phyloP scores from a whole-genome alignment of 2,797 vertebrate species.

The Hylomyscus alleni region DNA sequence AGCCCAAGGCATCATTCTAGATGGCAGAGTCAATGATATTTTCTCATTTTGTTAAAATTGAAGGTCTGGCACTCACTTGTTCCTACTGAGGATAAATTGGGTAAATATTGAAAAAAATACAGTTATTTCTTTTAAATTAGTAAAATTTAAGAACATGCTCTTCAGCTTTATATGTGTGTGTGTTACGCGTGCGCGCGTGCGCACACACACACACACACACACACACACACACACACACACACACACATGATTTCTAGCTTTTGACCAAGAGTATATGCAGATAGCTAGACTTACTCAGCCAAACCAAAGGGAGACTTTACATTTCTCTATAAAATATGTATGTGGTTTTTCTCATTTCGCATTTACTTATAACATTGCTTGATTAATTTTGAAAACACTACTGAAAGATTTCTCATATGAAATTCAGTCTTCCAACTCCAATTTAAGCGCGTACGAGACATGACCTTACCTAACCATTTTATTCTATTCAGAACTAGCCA shows the following conservation, averaged over 20 bases:
- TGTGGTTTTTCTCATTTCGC: constrained; percentile 36
- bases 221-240: not conserved
- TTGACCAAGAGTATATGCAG: not conserved
- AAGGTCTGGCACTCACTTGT: not conserved
- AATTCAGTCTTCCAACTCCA: constrained; percentile 60
- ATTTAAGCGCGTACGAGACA: not conserved
- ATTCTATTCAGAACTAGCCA: not conserved
- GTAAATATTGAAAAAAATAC: not conserved
- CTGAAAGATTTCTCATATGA: constrained; percentile 64
- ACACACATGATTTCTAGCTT: not conserved
- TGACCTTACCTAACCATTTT: constrained; percentile 25
- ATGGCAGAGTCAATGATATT: not conserved
- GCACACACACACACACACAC: not conserved
- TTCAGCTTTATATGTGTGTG: not conserved
- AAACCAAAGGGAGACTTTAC: not conserved
- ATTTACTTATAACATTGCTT: constrained; percentile 53
- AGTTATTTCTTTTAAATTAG: not conserved
- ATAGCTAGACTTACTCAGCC: not conserved
- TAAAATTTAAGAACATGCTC: not conserved
- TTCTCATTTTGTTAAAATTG: not conserved
- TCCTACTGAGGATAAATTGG: not conserved
- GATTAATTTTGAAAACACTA: constrained; percentile 55
- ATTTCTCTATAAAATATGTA: constrained; percentile 35
- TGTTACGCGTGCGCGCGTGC: no score
- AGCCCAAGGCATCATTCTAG: not conserved